Percentiles rank a stretch among this genome's conserved stretches.
Conservation (phyloP, 2,797 vertebrate species). For the Zenarchopterus dispar region DNA sequence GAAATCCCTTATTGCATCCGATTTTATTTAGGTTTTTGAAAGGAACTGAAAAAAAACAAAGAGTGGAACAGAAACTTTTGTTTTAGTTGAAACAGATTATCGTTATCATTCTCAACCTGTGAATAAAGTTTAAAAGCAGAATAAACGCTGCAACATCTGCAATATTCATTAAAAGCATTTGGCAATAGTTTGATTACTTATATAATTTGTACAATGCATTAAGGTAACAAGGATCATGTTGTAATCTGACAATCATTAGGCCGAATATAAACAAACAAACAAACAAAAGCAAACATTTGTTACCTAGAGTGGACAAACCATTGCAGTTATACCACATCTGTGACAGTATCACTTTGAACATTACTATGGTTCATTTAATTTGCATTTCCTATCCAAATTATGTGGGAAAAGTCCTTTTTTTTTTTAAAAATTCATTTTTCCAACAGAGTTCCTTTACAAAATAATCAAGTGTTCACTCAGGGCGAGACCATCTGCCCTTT, state of each 20-base stretch:
- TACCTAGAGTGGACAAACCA: conserved; percentile 3
- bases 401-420: not conserved
- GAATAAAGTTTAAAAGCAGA: not conserved
- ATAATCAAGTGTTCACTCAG: conserved; percentile 3
- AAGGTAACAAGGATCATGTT: not conserved
- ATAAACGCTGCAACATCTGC: no score
- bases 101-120: not conserved
- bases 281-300: not conserved
- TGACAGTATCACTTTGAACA: conserved; percentile 1
- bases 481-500: conserved; percentile 6
- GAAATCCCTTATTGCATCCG: conserved; percentile 7
- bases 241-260: conserved; percentile 7
- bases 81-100: not conserved
- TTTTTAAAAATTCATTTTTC: not conserved
- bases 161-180: not conserved
- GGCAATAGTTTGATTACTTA: conserved; percentile 2
- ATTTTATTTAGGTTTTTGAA: not conserved
- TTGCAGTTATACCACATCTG: not conserved
- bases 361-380: not conserved
- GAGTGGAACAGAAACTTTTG: not conserved
- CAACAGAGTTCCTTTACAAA: not conserved
- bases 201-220: not conserved
- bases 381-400: not conserved
- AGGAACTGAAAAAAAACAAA: not conserved
- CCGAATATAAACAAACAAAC: not conserved